Percentiles rank a stretch among this genome's conserved stretches.
These are phyloP conservation scores for Cydia amplana DNA, from an alignment of 1,140 invertebrate genomes.

Conservation along the genomic window DNA sequence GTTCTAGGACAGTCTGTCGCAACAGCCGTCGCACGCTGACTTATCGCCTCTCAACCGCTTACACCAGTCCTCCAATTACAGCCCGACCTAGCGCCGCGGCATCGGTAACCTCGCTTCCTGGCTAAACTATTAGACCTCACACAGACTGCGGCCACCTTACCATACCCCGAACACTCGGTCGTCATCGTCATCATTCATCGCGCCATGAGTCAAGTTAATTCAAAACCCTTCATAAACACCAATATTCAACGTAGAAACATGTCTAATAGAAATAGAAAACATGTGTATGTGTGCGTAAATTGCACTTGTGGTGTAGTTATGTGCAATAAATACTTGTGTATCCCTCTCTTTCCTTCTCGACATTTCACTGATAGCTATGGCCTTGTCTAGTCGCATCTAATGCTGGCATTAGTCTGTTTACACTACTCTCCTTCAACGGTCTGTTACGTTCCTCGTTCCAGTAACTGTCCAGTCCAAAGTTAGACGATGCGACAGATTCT, in stretches of 20 bases:
- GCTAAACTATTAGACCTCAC: background rate
- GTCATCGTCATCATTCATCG: constrained; percentile 1
- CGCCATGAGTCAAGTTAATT: constrained; percentile 7
- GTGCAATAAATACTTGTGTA: constrained; percentile 76
- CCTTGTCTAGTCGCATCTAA: constrained; percentile 79
- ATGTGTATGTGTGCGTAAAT: constrained; percentile 64
- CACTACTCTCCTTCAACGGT: constrained; percentile 34
- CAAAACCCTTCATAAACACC: constrained; percentile 50
- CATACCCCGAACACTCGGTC: no score
- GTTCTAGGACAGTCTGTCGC: constrained; percentile 71
- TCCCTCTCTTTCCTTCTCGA: constrained; percentile 76
- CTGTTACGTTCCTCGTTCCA: constrained; percentile 40
- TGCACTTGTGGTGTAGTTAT: constrained; percentile 71
- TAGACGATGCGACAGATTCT: background rate
- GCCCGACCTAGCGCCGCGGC: background rate
- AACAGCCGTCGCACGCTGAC: constrained; percentile 40
- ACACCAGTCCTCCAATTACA: constrained; percentile 1
- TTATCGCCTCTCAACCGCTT: constrained; percentile 27
- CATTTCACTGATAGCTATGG: constrained; percentile 79
- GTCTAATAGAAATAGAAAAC: constrained; percentile 75
- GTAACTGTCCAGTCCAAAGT: constrained; percentile 39
- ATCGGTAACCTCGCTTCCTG: constrained; percentile 1
- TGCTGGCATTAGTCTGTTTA: constrained; percentile 75
- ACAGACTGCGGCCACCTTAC: background rate
- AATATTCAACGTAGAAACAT: constrained; percentile 62